phyloP scores from a whole-genome alignment of 2,113 vertebrate genomes.

The Pagrus major region DNA sequence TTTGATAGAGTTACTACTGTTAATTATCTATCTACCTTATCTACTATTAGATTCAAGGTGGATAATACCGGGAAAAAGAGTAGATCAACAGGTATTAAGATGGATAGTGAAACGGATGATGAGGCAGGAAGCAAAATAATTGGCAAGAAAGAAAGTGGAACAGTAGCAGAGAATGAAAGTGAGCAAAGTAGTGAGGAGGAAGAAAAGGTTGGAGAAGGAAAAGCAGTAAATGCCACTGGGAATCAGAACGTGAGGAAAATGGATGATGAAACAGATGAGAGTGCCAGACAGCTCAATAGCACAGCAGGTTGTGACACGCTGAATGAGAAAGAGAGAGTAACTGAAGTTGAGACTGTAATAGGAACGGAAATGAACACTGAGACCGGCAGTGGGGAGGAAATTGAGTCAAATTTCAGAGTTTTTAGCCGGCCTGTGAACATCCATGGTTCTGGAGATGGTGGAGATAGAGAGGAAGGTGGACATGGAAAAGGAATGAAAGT shows the following conservation, averaged over 20 bases:
- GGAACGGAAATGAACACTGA: neutral
- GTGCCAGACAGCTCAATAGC: neutral
- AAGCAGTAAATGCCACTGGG: neutral
- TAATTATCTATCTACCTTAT: neutral
- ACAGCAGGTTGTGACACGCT: neutral
- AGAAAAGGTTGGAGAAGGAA: neutral
- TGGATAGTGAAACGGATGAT: neutral
- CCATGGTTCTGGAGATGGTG: conserved; percentile 56
- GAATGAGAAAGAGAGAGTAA: conserved; percentile 19
- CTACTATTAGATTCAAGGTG: neutral
- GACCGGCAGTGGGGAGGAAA: conserved; percentile 27
- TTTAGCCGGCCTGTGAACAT: conserved; percentile 33
- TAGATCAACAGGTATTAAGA: neutral
- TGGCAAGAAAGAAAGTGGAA: neutral
- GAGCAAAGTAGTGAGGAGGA: conserved; percentile 16
- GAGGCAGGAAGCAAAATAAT: neutral
- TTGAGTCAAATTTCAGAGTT: neutral
- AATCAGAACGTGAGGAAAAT: neutral
- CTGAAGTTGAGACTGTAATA: neutral
- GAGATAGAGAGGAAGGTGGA: neutral
- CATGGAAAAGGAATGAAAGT: neutral
- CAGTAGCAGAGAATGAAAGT: neutral
- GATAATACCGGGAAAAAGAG: neutral
- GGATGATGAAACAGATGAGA: conserved; percentile 3
- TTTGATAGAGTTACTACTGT: conserved; percentile 47